These are phyloP conservation scores for Oncorhynchus tshawytscha DNA, from an alignment of 2,113 vertebrate genomes.

Conservation along the genomic window DNA sequence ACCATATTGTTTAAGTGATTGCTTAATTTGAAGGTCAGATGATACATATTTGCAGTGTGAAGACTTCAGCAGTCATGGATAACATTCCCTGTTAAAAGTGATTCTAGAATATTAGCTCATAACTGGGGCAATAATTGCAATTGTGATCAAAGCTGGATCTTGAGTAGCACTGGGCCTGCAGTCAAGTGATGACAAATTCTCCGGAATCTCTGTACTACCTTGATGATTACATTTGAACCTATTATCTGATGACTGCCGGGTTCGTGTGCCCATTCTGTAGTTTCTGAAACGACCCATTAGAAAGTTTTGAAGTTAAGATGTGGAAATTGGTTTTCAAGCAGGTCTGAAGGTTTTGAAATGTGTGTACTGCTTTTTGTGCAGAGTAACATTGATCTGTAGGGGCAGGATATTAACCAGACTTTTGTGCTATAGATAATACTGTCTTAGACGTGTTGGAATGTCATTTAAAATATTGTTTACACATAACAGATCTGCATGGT, in stretches of 20 bases:
- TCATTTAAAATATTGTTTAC: too few relatives aligned
- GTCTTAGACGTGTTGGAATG: too few relatives aligned
- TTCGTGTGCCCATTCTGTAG: background rate
- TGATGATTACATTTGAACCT: slow-evolving; percentile 49
- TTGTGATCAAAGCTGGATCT: background rate
- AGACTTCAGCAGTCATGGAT: too few relatives aligned
- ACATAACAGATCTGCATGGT: too few relatives aligned
- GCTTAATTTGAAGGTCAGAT: background rate
- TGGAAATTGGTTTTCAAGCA: background rate
- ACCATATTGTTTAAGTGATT: background rate
- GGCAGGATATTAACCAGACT: too few relatives aligned
- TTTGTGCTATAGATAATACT: too few relatives aligned
- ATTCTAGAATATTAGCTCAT: too few relatives aligned
- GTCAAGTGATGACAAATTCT: slow-evolving; percentile 52
- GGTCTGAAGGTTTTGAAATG: background rate
- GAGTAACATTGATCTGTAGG: background rate
- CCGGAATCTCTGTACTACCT: slow-evolving; percentile 53
- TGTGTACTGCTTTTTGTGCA: background rate
- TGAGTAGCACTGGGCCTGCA: slow-evolving; percentile 6
- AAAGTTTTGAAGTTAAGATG: background rate
- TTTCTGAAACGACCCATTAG: background rate
- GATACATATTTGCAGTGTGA: background rate
- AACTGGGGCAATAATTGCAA: too few relatives aligned
- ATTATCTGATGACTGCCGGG: slow-evolving; percentile 50
- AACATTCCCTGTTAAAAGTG: too few relatives aligned